phyloP scores from a whole-genome alignment of 2,888 invertebrate genomes.

The Cheilosia grossa region DNA sequence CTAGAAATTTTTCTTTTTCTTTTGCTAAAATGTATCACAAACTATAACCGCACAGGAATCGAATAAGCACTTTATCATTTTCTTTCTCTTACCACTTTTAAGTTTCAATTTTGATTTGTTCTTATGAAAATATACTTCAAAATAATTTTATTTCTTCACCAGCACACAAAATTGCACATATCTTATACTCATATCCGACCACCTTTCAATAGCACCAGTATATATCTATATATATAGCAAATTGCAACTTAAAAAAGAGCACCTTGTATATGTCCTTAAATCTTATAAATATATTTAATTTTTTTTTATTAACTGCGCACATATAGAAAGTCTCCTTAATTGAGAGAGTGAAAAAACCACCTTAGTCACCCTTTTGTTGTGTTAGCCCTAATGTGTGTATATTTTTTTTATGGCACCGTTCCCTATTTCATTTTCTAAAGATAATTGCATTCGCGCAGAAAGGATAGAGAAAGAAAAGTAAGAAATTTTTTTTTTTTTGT shows the following conservation, averaged over 20 bases:
- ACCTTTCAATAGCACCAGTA: conserved; percentile 58
- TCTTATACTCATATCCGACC: conserved; percentile 36
- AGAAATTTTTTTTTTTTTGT: conserved; percentile 20
- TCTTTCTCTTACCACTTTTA: conserved; percentile 4
- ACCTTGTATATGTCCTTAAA: conserved; percentile 62
- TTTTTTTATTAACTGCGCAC: conserved; percentile 28
- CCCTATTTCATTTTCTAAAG: conserved; percentile 26
- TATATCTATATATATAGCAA: conserved; percentile 44
- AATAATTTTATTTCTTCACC: conserved; percentile 39
- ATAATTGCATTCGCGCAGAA: conserved; percentile 64
- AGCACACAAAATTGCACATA: conserved; percentile 63
- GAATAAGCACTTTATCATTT: conserved; percentile 21
- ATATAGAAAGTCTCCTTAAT: conserved; percentile 26
- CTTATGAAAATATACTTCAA: not conserved
- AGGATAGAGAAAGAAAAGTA: conserved; percentile 36
- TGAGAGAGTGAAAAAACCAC: not conserved
- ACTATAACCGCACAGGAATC: conserved; percentile 25
- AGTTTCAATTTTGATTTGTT: not conserved
- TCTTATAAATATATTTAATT: conserved; percentile 4
- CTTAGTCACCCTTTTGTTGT: conserved; percentile 34
- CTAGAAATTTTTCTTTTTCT: not conserved
- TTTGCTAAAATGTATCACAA: conserved; percentile 29
- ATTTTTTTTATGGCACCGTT: conserved; percentile 36
- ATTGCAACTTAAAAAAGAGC: conserved; percentile 64
- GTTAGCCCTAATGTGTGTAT: conserved; percentile 29